Evolutionary conservation across 64 coral and sea anemone species (phyloP).

Genomic region (Actinia tenebrosa): DNA sequence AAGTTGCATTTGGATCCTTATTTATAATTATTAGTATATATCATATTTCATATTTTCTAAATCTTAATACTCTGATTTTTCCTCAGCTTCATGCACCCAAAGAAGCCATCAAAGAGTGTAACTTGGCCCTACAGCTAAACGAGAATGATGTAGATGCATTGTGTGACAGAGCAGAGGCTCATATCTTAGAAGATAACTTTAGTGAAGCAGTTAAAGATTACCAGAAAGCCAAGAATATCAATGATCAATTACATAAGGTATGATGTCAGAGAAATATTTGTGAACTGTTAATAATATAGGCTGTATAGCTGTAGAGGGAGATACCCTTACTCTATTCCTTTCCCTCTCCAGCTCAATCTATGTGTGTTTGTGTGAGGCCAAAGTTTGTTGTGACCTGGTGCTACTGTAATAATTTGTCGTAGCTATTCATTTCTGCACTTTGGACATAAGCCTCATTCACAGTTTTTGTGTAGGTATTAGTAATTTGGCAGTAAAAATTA

Average conservation of each 20-base stretch:
- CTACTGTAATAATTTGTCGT: no score
- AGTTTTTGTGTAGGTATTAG: no score
- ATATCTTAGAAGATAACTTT: constrained; percentile 89
- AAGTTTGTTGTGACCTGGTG: no score
- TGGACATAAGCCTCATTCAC: neutral
- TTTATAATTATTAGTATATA: neutral
- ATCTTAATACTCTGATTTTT: neutral
- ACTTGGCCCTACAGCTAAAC: constrained; percentile 74
- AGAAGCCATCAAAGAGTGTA: constrained; percentile 81
- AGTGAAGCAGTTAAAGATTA: constrained; percentile 97
- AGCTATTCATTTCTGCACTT: neutral
- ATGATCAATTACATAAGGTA: constrained; percentile 96
- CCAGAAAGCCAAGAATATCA: constrained; percentile 92
- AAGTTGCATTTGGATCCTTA: neutral
- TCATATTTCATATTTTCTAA: neutral
- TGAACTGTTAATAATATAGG: no score
- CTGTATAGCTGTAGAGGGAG: no score
- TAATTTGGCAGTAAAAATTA: no score
- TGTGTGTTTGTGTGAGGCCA: no score
- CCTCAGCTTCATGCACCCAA: constrained; percentile 53
- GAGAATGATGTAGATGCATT: constrained; percentile 92
- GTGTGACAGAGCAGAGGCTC: constrained; percentile 88
- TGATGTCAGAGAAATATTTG: neutral
- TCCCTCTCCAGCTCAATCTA: no score
- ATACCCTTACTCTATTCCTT: no score